phyloP scores from a whole-genome alignment of 2,113 vertebrate species.

The Esox niger region DNA sequence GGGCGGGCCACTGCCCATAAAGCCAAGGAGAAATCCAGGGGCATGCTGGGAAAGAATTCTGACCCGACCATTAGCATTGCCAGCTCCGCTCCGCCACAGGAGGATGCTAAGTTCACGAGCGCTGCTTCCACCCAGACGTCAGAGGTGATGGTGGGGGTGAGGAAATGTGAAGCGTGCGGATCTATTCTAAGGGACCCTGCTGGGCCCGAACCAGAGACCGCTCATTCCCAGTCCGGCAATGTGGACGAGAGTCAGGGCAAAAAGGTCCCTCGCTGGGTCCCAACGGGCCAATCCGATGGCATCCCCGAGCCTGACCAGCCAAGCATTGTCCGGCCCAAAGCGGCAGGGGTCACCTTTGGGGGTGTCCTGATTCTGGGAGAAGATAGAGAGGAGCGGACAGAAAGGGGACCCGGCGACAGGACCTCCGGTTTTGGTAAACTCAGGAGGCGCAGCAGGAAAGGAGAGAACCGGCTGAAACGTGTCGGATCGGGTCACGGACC shows the following conservation, averaged over 20 bases:
- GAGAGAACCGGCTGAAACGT: slow-evolving; percentile 63
- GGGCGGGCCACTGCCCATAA: slow-evolving; percentile 55
- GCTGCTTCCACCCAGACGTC: slow-evolving; percentile 51
- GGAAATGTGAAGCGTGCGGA: slow-evolving; percentile 72
- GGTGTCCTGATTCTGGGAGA: slow-evolving; percentile 72
- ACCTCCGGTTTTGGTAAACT: slow-evolving; percentile 71
- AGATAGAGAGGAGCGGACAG: slow-evolving; percentile 63
- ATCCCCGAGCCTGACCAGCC: no score
- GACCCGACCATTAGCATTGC: slow-evolving; percentile 53
- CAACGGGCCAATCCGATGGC: slow-evolving; percentile 64
- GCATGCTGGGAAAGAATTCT: slow-evolving; percentile 58
- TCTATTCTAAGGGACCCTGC: slow-evolving; percentile 61
- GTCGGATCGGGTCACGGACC: slow-evolving; percentile 57
- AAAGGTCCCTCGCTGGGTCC: slow-evolving; percentile 59
- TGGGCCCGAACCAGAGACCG: slow-evolving; percentile 27
- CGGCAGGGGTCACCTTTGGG: slow-evolving; percentile 59
- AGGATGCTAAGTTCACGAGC: slow-evolving; percentile 25
- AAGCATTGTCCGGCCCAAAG: slow-evolving; percentile 66
- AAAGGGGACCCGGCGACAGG: slow-evolving; percentile 53
- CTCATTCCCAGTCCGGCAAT: slow-evolving; percentile 20
- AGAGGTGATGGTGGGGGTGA: slow-evolving; percentile 64
- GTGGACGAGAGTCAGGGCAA: slow-evolving; percentile 39
- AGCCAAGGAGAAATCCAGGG: slow-evolving; percentile 64
- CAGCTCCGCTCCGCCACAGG: slow-evolving; percentile 43
- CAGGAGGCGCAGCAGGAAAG: slow-evolving; percentile 70